A percentile compares a stretch with the other conserved stretches of the same genome.
Evolutionary conservation across 2,888 invertebrate species (phyloP).

Genomic region (Dolichomitus sp.): DNA sequence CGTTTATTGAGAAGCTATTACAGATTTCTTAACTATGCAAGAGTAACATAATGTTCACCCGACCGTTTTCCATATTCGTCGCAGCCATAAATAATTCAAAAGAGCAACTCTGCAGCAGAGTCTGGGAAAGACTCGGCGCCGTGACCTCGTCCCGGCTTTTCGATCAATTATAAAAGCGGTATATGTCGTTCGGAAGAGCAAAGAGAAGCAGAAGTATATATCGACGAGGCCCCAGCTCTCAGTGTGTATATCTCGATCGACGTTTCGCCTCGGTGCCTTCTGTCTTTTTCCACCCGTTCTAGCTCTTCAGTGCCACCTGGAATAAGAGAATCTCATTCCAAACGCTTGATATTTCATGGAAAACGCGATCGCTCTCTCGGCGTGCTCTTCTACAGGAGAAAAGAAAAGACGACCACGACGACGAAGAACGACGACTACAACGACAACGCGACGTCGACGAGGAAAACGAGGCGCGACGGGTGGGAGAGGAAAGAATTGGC

Average conservation of each 20-base stretch:
- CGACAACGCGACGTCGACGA: slow-evolving; percentile 26
- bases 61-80: slow-evolving; percentile 18
- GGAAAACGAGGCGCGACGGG: slow-evolving; percentile 5
- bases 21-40: background rate
- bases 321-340: slow-evolving; percentile 80
- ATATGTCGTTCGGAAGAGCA: slow-evolving; percentile 18
- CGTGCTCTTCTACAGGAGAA: slow-evolving; percentile 60
- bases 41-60: background rate
- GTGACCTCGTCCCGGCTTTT: slow-evolving; percentile 42
- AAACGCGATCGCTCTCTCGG: slow-evolving; percentile 69
- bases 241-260: slow-evolving; percentile 21
- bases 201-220: slow-evolving; percentile 14
- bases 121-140: background rate
- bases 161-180: slow-evolving; percentile 58
- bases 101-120: slow-evolving; percentile 10
- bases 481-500: slow-evolving; percentile 61
- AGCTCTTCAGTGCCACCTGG: slow-evolving; percentile 57
- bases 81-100: slow-evolving; percentile 46
- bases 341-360: slow-evolving; percentile 82
- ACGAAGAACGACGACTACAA: background rate
- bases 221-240: slow-evolving; percentile 15
- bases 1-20: background rate
- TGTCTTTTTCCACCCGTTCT: slow-evolving; percentile 25
- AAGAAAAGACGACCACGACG: slow-evolving; percentile 63
- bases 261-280: slow-evolving; percentile 9